These are phyloP conservation scores for Choloepus didactylus DNA, from an alignment of 2,797 vertebrate genomes.

Conservation along the genomic window DNA sequence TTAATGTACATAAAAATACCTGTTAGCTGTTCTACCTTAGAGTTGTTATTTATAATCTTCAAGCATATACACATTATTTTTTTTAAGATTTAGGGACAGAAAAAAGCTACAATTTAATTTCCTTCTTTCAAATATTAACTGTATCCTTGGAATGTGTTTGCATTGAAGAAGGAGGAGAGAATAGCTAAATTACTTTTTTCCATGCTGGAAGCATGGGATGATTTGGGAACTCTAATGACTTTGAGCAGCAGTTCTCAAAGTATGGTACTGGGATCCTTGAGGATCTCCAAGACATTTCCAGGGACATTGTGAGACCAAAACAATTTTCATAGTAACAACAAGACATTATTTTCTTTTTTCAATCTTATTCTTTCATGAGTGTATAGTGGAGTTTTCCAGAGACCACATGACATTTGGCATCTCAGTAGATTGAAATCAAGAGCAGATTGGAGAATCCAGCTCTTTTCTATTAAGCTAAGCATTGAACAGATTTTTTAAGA, in stretches of 20 bases:
- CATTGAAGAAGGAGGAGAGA: neutral
- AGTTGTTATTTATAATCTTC: neutral
- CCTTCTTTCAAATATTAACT: neutral
- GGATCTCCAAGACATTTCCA: neutral
- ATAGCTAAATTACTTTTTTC: neutral
- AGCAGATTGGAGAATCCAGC: neutral
- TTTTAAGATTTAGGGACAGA: neutral
- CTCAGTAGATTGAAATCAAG: neutral
- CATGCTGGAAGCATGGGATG: neutral
- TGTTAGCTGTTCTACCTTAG: neutral
- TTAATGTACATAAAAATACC: neutral
- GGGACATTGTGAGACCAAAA: neutral
- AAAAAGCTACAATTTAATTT: neutral
- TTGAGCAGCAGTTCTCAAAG: neutral
- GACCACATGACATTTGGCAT: neutral
- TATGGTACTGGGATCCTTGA: neutral
- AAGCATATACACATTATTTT: neutral
- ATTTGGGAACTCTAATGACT: neutral
- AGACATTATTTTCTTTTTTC: neutral
- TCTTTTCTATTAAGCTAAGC: neutral
- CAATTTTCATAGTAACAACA: constrained; percentile 26
- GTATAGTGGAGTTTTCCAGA: neutral
- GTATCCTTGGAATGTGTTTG: neutral
- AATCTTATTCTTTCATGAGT: neutral
- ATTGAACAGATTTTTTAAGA: neutral